A percentile compares a stretch with the other conserved stretches of the same genome.
Evolutionary conservation across 2,113 vertebrate species (phyloP).

Genomic region (Protomyctophum bolini): DNA sequence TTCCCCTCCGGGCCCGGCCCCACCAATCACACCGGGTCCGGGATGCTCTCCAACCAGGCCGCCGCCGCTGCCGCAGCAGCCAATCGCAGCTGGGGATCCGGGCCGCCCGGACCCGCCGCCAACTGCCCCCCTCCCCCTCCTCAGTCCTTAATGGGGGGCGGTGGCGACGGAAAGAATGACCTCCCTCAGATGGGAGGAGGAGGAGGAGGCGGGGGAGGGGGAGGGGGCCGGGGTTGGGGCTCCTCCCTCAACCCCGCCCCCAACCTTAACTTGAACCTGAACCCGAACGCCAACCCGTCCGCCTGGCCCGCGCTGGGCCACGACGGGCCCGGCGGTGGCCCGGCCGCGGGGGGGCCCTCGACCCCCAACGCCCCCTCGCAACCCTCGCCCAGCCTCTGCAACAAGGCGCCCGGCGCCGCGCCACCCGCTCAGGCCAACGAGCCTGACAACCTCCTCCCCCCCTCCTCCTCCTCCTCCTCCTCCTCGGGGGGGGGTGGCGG

Average conservation of each 20-base stretch:
- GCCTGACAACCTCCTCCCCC: constrained; percentile 78
- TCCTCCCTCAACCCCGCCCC: constrained; percentile 76
- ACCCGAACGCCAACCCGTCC: constrained; percentile 97
- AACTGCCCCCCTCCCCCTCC: constrained; percentile 73
- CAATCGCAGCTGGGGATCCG: constrained; percentile 86
- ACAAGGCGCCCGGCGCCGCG: constrained; percentile 82
- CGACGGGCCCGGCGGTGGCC: constrained; percentile 89
- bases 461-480: too few relatives aligned
- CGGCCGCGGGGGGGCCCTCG: constrained; percentile 75
- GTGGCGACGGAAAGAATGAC: constrained; percentile 82
- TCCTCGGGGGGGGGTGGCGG: constrained; percentile 68
- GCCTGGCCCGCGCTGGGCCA: constrained; percentile 98
- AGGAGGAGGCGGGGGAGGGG: constrained; percentile 82
- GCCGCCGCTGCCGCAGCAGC: constrained; percentile 50
- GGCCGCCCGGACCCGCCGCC: constrained; percentile 76
- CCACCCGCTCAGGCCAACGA: constrained; percentile 77
- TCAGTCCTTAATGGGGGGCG: constrained; percentile 81
- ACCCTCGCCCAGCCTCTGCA: constrained; percentile 88
- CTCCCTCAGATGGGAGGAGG: constrained; percentile 58
- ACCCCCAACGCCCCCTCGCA: constrained; percentile 77
- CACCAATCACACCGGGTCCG: constrained; percentile 80
- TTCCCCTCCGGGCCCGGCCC: constrained; percentile 80
- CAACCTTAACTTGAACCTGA: constrained; percentile 98
- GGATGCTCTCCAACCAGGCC: constrained; percentile 76
- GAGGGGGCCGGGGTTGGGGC: constrained; percentile 90